Conservation (phyloP, 2,797 vertebrate species). For the Threskiornis aethiopicus region DNA sequence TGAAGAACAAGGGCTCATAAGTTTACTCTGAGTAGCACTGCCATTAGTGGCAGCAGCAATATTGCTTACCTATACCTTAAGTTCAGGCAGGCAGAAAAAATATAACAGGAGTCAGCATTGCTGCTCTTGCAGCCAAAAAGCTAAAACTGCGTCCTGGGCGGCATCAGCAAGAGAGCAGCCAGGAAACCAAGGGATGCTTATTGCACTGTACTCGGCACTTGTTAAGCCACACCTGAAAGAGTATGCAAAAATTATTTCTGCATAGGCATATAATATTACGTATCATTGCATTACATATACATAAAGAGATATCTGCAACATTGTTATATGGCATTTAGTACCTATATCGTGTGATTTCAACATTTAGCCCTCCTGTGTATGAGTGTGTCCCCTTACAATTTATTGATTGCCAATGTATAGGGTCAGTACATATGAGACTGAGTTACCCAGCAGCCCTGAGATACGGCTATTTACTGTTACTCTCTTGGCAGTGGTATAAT, state of each 20-base stretch:
- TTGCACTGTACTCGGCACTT: neutral
- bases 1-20: neutral
- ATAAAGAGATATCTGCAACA: accelerated
- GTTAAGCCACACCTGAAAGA: neutral
- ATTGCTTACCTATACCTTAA: neutral
- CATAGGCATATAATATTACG: neutral
- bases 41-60: neutral
- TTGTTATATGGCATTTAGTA: accelerated
- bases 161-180: neutral
- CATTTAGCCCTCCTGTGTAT: neutral
- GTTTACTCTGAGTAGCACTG: neutral
- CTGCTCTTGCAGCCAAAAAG: neutral
- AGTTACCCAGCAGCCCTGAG: neutral
- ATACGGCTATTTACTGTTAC: neutral
- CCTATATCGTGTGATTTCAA: neutral
- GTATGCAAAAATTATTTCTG: neutral
- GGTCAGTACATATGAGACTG: accelerated
- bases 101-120: neutral
- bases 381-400: neutral
- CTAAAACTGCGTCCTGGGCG: neutral
- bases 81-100: neutral
- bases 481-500: accelerated
- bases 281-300: neutral
- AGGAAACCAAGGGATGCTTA: neutral
- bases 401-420: no score